phyloP scores from a whole-genome alignment of 2,113 vertebrate genomes.

The Podarcis muralis region DNA sequence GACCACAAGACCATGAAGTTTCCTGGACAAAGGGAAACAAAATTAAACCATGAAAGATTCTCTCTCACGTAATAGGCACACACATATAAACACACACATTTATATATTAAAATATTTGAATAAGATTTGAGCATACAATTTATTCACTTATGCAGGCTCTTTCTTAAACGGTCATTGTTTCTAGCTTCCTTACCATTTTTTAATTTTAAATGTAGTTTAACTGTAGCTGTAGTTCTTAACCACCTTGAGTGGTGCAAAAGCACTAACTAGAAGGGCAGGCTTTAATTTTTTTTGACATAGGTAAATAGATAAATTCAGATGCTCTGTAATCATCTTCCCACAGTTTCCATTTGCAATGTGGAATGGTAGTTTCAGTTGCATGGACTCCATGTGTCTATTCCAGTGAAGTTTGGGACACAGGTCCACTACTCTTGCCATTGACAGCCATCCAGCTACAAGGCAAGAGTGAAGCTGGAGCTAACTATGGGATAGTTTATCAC shows the following conservation, averaged over 20 bases:
- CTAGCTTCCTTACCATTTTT: background rate
- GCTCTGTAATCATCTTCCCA: background rate
- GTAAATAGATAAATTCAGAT: background rate
- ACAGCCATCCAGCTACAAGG: background rate
- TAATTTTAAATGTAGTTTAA: background rate
- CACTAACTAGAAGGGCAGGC: background rate
- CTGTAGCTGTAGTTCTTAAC: too few relatives aligned
- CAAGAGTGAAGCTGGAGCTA: background rate
- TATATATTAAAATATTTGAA: background rate
- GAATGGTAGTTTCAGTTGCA: background rate
- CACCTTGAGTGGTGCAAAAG: background rate
- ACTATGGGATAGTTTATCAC: background rate
- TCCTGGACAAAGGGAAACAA: slow-evolving; percentile 75
- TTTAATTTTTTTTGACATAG: background rate
- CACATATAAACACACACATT: background rate
- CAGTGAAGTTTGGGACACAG: background rate
- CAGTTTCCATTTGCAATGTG: background rate
- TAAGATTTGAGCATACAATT: background rate
- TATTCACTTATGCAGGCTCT: background rate
- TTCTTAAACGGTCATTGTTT: background rate
- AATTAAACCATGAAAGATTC: slow-evolving; percentile 2
- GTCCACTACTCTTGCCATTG: background rate
- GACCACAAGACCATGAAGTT: slow-evolving; percentile 94
- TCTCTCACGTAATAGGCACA: background rate
- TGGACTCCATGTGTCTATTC: background rate